Base-by-base conservation (phyloP, 2,888 invertebrate genomes). In the Creontiades dilutus region DNA sequence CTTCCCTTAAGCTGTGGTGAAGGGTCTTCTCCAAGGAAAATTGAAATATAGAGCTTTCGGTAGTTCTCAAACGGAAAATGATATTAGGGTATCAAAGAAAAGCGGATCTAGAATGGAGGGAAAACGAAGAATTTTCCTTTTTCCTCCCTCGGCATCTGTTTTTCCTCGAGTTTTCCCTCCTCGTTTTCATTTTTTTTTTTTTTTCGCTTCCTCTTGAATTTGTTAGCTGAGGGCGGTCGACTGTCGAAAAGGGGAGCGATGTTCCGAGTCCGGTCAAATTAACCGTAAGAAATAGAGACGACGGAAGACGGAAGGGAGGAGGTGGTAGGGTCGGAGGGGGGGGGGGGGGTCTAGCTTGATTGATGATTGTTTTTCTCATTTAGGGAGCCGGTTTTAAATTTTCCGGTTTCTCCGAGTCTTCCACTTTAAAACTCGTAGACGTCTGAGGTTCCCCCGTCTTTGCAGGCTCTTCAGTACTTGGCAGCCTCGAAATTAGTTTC, bases 341-440 rank as follows among this genome's bases (percentile, higher is more conserved):
- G 37, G n/a, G 57, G 68, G 68, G 68, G 68, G 68, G 57, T 57
- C 14, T 16, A 16, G 68, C 68, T 68, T 68, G 68, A 68, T 68
- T 68, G 68, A 68, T 68, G 68, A 68, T 68, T 68, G 68, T 68
- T 68, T 68, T 68, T 68, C 68, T 68, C 68, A 68, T 68, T 68
- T 68, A 68, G 68, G 27, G 68, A 68, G 68, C 68, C 13, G 68
- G 68, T 68, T 68, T 68, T 68, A 68, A 68, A 68, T 68, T 68
- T 68, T 68, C 68, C 68, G n/a, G 19, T 68, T 23, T 19, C 68
- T 27, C 27, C 68, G 12, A 23, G 19, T 23, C 27, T 23, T 27
- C 68, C 68, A 12, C 68, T 68, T 68, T 23, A 68, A 68, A 68
- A 7, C 13, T 23, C 68, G 27, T 1, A 19, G 68, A 68, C 68